A percentile compares a stretch with the other conserved stretches of the same genome.
Conservation (phyloP, 2,888 invertebrate species). For the Limnephilus marmoratus region DNA sequence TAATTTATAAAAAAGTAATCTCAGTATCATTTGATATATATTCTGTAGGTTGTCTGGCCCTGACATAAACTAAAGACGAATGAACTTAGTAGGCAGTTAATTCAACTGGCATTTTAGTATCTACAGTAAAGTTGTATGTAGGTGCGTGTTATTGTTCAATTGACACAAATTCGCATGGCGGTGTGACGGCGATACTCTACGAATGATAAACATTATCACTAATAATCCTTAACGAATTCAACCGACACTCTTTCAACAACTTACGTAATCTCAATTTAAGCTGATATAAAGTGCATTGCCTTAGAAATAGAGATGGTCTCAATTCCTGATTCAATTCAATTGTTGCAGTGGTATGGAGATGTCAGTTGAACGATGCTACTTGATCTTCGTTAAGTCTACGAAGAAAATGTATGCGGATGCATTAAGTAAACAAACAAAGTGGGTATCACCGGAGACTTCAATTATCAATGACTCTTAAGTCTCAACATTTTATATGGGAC, state of each 20-base stretch:
- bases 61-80: not conserved
- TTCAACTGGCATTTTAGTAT: not conserved
- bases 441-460: not conserved
- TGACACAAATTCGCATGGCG: conserved; percentile 13
- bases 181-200: not conserved
- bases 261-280: conserved; percentile 6
- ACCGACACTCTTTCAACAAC: not conserved
- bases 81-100: not conserved
- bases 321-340: not conserved
- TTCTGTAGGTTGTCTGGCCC: not conserved
- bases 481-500: not conserved
- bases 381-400: not conserved
- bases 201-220: not conserved
- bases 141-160: conserved; percentile 20
- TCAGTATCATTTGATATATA: too few relatives aligned
- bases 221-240: conserved; percentile 11
- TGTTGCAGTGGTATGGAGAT: not conserved
- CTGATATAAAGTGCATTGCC: not conserved
- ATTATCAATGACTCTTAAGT: not conserved
- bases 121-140: not conserved
- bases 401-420: not conserved
- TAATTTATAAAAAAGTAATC: too few relatives aligned
- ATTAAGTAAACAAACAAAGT: not conserved
- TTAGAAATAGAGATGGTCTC: not conserved
- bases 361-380: not conserved